Conservation (phyloP, 2,113 vertebrate genomes). For the Arizona elegans region DNA sequence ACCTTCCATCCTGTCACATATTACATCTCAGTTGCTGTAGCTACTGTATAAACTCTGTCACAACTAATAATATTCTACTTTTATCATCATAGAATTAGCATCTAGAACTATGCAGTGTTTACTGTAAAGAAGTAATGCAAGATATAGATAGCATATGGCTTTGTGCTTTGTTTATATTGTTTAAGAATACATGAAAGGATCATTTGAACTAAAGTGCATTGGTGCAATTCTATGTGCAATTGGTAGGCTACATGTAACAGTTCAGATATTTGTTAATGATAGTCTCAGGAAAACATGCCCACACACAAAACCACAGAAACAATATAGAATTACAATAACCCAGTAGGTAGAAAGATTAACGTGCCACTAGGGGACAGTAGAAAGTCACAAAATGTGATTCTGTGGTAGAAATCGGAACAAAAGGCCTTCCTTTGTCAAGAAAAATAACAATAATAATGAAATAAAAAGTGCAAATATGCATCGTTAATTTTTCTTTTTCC, state of each 20-base stretch:
- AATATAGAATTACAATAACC: conserved; percentile 60
- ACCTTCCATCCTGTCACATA: conserved; percentile 78
- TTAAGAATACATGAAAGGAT: conserved; percentile 77
- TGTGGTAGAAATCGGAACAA: conserved; percentile 87
- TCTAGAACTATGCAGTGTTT: conserved; percentile 85
- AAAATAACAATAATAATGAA: conserved; percentile 22
- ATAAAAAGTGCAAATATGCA: conserved; percentile 49
- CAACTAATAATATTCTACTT: conserved; percentile 86
- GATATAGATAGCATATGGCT: conserved; percentile 79
- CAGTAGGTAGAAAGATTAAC: conserved; percentile 72
- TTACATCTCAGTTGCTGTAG: conserved; percentile 82
- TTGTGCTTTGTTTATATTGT: conserved; percentile 81
- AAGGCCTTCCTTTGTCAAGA: conserved; percentile 89
- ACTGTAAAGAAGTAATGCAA: conserved; percentile 79
- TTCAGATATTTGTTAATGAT: conserved; percentile 91
- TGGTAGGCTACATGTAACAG: conserved; percentile 79
- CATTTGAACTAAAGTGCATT: conserved; percentile 77
- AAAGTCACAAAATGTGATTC: conserved; percentile 87
- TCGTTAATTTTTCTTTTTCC: conserved; percentile 66
- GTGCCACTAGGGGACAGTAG: conserved; percentile 98
- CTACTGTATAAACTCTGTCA: conserved; percentile 76
- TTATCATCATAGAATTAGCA: conserved; percentile 80
- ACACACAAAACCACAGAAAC: conserved; percentile 56
- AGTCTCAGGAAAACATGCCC: conserved; percentile 68
- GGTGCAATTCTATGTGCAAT: conserved; percentile 71